Evolutionary conservation across 1,140 invertebrate species (phyloP).

Genomic region (Lordiphosa collinella): DNA sequence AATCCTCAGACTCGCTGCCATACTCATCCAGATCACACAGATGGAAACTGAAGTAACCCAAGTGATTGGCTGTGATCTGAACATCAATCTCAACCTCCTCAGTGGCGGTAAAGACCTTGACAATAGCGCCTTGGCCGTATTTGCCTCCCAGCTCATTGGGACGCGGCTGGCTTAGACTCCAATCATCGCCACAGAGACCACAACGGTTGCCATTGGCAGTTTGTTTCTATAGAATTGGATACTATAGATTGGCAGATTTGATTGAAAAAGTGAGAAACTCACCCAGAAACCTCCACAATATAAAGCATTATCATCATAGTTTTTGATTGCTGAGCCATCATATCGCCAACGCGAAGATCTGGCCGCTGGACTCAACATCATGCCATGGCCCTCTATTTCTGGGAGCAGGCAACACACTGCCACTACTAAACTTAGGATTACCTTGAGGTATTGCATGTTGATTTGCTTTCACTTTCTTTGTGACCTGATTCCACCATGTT

Average conservation of each 20-base stretch:
- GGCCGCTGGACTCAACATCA: conserved; percentile 84
- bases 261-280: not conserved
- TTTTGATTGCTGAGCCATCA: conserved; percentile 81
- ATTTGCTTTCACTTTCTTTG: conserved; percentile 29
- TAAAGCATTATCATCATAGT: conserved; percentile 84
- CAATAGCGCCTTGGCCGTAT: conserved; percentile 83
- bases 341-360: conserved; percentile 85
- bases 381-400: conserved; percentile 82
- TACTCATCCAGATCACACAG: conserved; percentile 80
- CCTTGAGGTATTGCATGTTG: conserved; percentile 31
- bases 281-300: conserved; percentile 84
- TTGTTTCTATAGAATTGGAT: conserved; percentile 65
- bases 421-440: conserved; percentile 13
- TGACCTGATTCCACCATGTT: not conserved
- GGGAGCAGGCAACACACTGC: not conserved
- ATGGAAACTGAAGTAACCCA: conserved; percentile 81
- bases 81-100: conserved; percentile 74
- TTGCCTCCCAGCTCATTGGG: conserved; percentile 83
- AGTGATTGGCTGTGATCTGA: conserved; percentile 81
- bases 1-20: conserved; percentile 52
- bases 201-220: conserved; percentile 81
- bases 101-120: conserved; percentile 69
- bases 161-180: conserved; percentile 80
- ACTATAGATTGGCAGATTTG: not conserved
- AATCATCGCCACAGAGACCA: conserved; percentile 83